Conservation (phyloP, 2,888 invertebrate genomes). For the Notodonta ziczac region DNA sequence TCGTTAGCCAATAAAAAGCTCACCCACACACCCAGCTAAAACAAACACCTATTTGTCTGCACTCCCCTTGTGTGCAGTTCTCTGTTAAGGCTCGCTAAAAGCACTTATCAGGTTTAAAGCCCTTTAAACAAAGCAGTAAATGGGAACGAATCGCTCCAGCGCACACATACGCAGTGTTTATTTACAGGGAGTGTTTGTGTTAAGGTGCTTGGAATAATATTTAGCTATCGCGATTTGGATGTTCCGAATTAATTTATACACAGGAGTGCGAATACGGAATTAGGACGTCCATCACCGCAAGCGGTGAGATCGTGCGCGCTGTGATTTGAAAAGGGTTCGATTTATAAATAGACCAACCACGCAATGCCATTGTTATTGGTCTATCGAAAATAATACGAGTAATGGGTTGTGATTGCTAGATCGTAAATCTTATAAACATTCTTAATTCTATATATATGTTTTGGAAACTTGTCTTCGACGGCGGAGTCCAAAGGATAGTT, state of each 20-base stretch:
- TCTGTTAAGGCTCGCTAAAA: slow-evolving; percentile 62
- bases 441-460: no score
- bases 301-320: background rate
- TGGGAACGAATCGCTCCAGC: slow-evolving; percentile 43
- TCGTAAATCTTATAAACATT: no score
- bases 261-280: slow-evolving; percentile 32
- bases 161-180: slow-evolving; percentile 45
- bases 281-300: slow-evolving; percentile 6
- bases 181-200: slow-evolving; percentile 34
- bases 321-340: background rate
- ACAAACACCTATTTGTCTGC: slow-evolving; percentile 30
- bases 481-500: no score
- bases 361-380: no score
- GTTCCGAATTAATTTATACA: slow-evolving; percentile 31
- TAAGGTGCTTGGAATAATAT: slow-evolving; percentile 30
- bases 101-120: slow-evolving; percentile 72
- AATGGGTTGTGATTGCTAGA: no score
- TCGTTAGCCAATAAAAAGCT: slow-evolving; percentile 22
- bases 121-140: slow-evolving; percentile 77
- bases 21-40: slow-evolving; percentile 21
- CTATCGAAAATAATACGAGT: no score
- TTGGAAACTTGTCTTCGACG: no score
- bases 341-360: no score
- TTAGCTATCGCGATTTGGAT: slow-evolving; percentile 27
- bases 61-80: slow-evolving; percentile 27